phyloP scores from a whole-genome alignment of 2,113 vertebrate species.

The Etheostoma spectabile region DNA sequence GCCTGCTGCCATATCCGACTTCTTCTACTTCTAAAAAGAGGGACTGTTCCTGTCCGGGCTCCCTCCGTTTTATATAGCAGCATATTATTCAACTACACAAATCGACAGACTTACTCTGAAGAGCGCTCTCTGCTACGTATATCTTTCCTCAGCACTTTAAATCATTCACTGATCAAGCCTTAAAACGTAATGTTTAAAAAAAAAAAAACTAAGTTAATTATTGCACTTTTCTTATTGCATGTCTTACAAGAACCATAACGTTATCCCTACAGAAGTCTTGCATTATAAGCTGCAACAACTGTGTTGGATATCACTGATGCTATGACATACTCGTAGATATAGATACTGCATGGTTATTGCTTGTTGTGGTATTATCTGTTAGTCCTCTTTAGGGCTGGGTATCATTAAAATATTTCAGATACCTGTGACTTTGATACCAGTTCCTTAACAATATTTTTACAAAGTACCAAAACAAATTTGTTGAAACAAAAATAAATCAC shows the following conservation, averaged over 20 bases:
- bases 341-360: not conserved
- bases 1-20: conserved; percentile 86
- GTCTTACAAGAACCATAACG: conserved; percentile 14
- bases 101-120: conserved; percentile 16
- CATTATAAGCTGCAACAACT: conserved; percentile 41
- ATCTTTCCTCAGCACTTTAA: conserved; percentile 51
- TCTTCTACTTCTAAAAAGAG: conserved; percentile 82
- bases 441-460: no score
- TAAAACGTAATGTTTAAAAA: conserved; percentile 9
- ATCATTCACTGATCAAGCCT: conserved; percentile 59
- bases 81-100: not conserved
- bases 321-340: not conserved
- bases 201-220: conserved; percentile 11
- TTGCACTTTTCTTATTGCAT: conserved; percentile 42
- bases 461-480: no score
- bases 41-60: not conserved
- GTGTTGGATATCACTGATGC: conserved; percentile 25
- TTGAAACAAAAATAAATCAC: not conserved
- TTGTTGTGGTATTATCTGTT: conserved; percentile 8
- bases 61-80: not conserved
- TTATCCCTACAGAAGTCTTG: conserved; percentile 39
- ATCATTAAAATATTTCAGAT: no score
- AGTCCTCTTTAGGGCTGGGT: no score
- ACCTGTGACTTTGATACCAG: no score
- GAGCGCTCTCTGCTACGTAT: not conserved